Percentiles rank a stretch among this genome's conserved stretches.
phyloP scores from a whole-genome alignment of 2,797 vertebrate genomes.

The Meda fulgida region DNA sequence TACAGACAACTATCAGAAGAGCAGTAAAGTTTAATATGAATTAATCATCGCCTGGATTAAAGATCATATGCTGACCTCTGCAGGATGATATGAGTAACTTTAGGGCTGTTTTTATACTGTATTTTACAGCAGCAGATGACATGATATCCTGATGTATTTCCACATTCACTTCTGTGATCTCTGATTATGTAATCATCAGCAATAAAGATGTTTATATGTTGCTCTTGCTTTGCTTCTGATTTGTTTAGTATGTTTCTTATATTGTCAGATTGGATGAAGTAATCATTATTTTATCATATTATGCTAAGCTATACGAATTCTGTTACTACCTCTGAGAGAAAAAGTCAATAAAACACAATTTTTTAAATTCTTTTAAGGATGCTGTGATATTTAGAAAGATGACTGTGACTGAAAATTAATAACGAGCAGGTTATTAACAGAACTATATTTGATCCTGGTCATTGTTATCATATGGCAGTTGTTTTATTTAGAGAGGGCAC shows the following conservation, averaged over 20 bases:
- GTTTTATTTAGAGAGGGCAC: background rate
- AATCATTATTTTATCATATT: background rate
- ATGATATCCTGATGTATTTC: background rate
- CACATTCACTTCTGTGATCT: background rate
- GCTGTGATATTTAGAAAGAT: background rate
- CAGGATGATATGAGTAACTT: conserved; percentile 61
- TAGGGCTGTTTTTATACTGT: conserved; percentile 24
- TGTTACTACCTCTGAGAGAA: background rate
- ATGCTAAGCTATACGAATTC: background rate
- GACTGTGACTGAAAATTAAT: background rate
- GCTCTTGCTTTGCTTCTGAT: background rate
- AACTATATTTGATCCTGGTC: background rate
- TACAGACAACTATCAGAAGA: background rate
- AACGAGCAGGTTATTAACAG: background rate
- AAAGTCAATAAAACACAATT: background rate
- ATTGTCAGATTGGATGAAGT: background rate
- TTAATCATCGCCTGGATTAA: conserved; percentile 40
- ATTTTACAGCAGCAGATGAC: conserved; percentile 25
- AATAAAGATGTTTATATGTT: background rate
- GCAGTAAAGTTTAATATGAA: conserved; percentile 22
- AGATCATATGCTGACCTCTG: conserved; percentile 71
- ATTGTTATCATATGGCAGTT: background rate
- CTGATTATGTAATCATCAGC: background rate
- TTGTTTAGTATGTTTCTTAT: background rate
- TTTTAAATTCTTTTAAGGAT: background rate